These are phyloP conservation scores for Phortica okadai DNA, from an alignment of 2,888 invertebrate genomes.

Conservation along the genomic window DNA sequence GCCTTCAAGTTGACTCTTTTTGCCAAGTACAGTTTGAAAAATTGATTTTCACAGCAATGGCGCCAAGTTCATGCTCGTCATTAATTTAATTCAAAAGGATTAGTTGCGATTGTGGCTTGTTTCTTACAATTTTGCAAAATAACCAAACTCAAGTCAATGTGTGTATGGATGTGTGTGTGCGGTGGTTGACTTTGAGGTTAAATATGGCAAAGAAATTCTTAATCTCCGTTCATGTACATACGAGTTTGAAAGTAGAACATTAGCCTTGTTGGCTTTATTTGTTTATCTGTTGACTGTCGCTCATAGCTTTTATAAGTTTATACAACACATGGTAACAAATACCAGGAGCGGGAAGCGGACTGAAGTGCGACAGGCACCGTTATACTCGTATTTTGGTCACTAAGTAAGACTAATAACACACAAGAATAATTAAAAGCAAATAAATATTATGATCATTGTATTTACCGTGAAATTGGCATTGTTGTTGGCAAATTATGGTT, in stretches of 20 bases:
- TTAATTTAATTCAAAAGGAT: constrained; percentile 30
- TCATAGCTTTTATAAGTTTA: too few species aligned
- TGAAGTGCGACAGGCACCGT: neutral
- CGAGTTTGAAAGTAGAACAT: too few species aligned
- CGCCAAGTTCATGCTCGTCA: constrained; percentile 31
- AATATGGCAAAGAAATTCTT: constrained; percentile 1
- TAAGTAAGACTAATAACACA: neutral
- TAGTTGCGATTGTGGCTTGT: neutral
- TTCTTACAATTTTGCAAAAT: neutral
- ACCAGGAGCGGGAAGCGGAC: too few species aligned
- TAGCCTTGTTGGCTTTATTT: too few species aligned
- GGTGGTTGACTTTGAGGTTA: neutral
- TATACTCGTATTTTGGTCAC: too few species aligned
- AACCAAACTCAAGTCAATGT: neutral
- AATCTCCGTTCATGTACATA: neutral
- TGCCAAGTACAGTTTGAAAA: constrained; percentile 22
- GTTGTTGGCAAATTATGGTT: constrained; percentile 8
- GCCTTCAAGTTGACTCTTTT: neutral
- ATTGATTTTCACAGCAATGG: constrained; percentile 30
- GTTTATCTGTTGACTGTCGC: too few species aligned
- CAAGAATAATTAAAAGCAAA: constrained; percentile 26
- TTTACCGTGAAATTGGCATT: constrained; percentile 20
- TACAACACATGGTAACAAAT: too few species aligned
- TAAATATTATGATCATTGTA: constrained; percentile 24
- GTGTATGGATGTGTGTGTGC: neutral